phyloP scores from a whole-genome alignment of 2,113 vertebrate species.

The Oceanodroma tethys region DNA sequence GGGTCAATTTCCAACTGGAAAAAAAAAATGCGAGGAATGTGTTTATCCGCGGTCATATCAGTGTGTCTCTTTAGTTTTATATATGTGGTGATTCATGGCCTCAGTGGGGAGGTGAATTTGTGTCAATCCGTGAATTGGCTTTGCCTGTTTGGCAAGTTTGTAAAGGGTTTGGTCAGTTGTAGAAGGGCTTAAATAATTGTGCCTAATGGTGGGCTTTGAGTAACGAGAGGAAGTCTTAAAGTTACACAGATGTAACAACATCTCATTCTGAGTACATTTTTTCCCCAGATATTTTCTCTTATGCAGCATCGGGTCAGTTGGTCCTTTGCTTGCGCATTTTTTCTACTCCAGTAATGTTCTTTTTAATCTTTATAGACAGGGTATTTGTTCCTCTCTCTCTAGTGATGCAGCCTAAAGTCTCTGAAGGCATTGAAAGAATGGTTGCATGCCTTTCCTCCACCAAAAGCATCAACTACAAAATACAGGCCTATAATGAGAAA shows the following conservation, averaged over 20 bases:
- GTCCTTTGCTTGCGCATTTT: background rate
- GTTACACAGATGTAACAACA: background rate
- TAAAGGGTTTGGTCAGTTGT: background rate
- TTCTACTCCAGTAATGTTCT: background rate
- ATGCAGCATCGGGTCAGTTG: background rate
- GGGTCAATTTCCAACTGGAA: slow-evolving; percentile 21
- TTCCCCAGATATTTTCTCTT: background rate
- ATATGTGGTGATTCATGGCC: background rate
- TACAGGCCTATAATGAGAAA: background rate
- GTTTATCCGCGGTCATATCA: slow-evolving; percentile 27
- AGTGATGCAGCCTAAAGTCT: background rate
- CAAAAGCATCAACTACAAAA: background rate
- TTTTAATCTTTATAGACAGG: background rate
- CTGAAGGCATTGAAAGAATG: background rate
- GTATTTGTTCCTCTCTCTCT: background rate
- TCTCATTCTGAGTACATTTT: background rate
- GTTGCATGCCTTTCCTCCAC: background rate
- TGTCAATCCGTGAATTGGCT: slow-evolving; percentile 6
- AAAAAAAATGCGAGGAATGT: slow-evolving; percentile 34
- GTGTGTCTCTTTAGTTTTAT: background rate
- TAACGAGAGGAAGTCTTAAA: background rate
- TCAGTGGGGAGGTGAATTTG: slow-evolving; percentile 20
- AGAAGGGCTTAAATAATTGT: background rate
- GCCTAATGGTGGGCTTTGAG: background rate
- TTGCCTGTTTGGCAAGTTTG: background rate